Evolutionary conservation across 2,888 invertebrate genomes (phyloP).

Genomic region (Drosophila setosimentum): DNA sequence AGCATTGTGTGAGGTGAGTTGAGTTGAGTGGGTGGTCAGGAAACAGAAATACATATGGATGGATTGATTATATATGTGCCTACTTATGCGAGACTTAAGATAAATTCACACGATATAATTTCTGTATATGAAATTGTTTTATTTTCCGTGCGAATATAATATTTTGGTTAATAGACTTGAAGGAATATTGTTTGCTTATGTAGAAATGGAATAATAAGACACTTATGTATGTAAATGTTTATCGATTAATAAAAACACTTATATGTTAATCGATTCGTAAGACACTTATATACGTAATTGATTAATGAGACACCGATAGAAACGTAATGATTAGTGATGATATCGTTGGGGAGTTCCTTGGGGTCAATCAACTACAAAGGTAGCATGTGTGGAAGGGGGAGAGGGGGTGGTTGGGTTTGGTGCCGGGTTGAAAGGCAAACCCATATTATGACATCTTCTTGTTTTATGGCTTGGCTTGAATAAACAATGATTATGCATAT

Average conservation of each 20-base stretch:
- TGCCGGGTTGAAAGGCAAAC: not conserved
- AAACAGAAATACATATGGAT: conserved; percentile 5
- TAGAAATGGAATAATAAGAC: conserved; percentile 7
- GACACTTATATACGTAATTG: conserved; percentile 10
- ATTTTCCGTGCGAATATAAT: conserved; percentile 16
- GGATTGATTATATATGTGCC: conserved; percentile 12
- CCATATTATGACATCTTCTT: conserved; percentile 7
- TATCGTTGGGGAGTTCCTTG: not conserved
- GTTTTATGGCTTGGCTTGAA: conserved; percentile 8
- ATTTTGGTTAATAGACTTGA: conserved; percentile 1
- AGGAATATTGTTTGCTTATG: conserved; percentile 2
- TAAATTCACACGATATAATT: conserved; percentile 19
- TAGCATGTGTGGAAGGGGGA: not conserved
- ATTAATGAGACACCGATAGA: conserved; percentile 20
- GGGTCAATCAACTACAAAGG: conserved; percentile 16
- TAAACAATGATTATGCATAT: conserved; percentile 21
- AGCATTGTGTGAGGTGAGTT: not conserved
- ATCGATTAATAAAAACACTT: conserved; percentile 10
- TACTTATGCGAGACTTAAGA: conserved; percentile 7
- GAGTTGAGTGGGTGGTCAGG: conserved; percentile 1
- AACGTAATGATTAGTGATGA: conserved; percentile 9
- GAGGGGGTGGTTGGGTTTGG: not conserved
- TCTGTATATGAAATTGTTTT: not conserved
- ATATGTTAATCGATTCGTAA: conserved; percentile 8
- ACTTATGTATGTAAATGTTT: conserved; percentile 1